phyloP scores from a whole-genome alignment of 2,113 vertebrate genomes.

The Halichoeres trimaculatus region DNA sequence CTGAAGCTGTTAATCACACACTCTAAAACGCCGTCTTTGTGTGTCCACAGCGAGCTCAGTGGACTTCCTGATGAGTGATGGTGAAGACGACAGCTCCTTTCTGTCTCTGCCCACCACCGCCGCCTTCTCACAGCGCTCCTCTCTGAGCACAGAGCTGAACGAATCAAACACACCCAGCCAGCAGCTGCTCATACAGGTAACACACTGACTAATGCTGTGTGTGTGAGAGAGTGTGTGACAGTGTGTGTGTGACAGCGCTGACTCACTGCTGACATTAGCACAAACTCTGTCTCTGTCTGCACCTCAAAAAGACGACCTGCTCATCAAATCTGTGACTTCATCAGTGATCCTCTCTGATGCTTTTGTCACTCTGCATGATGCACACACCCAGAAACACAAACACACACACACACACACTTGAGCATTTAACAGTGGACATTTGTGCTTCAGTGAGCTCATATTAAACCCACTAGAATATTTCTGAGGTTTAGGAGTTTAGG shows the following conservation, averaged over 20 bases:
- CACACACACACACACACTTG: background rate
- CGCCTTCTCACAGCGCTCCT: conserved; percentile 77
- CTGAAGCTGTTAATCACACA: no score
- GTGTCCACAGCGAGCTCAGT: conserved; percentile 76
- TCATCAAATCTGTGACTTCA: conserved; percentile 11
- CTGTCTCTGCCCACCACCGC: conserved; percentile 75
- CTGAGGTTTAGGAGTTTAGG: no score
- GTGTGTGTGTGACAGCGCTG: conserved; percentile 6
- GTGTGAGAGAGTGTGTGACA: conserved; percentile 50
- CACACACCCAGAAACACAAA: conserved; percentile 5
- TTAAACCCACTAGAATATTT: background rate
- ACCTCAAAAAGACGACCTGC: background rate
- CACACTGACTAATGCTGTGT: no score
- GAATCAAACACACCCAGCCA: conserved; percentile 70
- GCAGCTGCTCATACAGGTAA: conserved; percentile 82
- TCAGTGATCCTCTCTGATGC: background rate
- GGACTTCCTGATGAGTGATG: conserved; percentile 78
- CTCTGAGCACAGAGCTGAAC: conserved; percentile 77
- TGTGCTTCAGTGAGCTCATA: background rate
- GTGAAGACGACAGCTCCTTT: conserved; percentile 78
- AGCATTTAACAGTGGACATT: background rate
- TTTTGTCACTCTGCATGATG: conserved; percentile 1
- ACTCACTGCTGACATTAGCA: conserved; percentile 17
- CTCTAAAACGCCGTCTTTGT: no score
- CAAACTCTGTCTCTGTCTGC: background rate